Percentiles rank a stretch among this genome's conserved stretches.
phyloP scores from a whole-genome alignment of 1,140 invertebrate species.

The Eupeodes corollae region DNA sequence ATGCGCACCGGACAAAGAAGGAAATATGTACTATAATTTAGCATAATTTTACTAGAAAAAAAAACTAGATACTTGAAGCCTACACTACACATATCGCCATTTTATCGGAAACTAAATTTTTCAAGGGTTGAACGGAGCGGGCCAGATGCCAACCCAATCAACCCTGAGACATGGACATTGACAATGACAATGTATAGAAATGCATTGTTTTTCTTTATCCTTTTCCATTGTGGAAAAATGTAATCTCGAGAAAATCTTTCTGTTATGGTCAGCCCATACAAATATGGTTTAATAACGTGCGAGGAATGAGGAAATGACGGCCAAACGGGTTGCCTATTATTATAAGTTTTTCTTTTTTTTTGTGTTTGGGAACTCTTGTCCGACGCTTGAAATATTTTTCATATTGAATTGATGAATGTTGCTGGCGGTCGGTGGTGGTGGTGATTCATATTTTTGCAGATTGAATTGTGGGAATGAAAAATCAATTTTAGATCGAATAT shows the following conservation, averaged over 20 bases:
- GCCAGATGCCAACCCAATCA: not conserved
- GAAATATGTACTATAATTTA: no score
- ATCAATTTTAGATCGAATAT: no score
- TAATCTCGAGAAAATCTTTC: slow-evolving; percentile 1
- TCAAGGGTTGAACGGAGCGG: not conserved
- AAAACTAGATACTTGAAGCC: no score
- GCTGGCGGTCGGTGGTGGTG: not conserved
- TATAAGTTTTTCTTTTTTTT: not conserved
- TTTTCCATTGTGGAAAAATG: no score
- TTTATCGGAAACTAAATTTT: not conserved
- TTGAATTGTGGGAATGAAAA: not conserved
- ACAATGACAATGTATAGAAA: not conserved
- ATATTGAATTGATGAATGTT: not conserved
- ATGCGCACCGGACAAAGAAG: no score
- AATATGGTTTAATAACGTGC: slow-evolving; percentile 2
- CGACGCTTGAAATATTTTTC: not conserved
- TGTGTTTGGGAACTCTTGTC: not conserved
- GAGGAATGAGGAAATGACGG: not conserved
- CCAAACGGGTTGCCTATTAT: not conserved
- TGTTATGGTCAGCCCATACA: slow-evolving; percentile 1
- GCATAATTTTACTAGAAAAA: no score
- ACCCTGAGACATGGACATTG: not conserved
- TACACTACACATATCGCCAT: no score
- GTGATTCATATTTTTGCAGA: not conserved
- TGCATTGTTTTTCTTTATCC: no score